A percentile compares a stretch with the other conserved stretches of the same genome.
These are phyloP conservation scores for Amblyopsis rosae DNA, from an alignment of 2,113 vertebrate species.

Conservation along the genomic window DNA sequence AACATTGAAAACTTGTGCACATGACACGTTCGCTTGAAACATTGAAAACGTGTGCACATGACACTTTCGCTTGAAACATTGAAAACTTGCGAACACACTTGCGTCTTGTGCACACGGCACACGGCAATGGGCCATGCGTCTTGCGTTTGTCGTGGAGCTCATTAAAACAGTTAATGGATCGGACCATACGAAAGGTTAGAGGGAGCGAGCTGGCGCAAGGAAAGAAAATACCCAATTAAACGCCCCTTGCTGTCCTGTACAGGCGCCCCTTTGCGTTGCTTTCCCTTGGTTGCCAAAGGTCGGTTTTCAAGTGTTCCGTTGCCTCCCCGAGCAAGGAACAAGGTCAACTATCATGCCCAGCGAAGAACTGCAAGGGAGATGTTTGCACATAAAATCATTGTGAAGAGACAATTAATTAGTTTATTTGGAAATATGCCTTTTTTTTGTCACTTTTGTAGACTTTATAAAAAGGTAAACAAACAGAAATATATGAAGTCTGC, in stretches of 20 bases:
- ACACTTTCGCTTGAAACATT: too few relatives aligned
- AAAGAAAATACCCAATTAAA: conserved; percentile 75
- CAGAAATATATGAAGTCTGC: neutral
- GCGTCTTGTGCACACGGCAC: conserved; percentile 64
- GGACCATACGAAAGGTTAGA: conserved; percentile 81
- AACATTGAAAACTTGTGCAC: too few relatives aligned
- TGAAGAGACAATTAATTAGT: neutral
- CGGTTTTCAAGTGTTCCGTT: conserved; percentile 42
- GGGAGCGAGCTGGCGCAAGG: conserved; percentile 61
- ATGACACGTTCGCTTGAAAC: too few relatives aligned
- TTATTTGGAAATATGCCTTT: neutral
- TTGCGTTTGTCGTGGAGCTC: conserved; percentile 74
- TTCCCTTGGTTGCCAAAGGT: conserved; percentile 49
- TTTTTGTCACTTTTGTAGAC: neutral
- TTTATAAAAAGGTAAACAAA: neutral
- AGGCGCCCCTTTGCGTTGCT: conserved; percentile 36
- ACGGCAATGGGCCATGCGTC: conserved; percentile 72
- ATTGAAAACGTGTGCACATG: too few relatives aligned
- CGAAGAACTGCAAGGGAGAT: neutral
- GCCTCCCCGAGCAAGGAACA: conserved; percentile 42
- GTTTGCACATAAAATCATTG: neutral
- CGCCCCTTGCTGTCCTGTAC: conserved; percentile 62
- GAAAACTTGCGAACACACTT: conserved; percentile 26
- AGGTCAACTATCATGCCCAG: conserved; percentile 27
- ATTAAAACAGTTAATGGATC: conserved; percentile 86